phyloP scores from a whole-genome alignment of 1,140 invertebrate species.

The Chlorops oryzae region DNA sequence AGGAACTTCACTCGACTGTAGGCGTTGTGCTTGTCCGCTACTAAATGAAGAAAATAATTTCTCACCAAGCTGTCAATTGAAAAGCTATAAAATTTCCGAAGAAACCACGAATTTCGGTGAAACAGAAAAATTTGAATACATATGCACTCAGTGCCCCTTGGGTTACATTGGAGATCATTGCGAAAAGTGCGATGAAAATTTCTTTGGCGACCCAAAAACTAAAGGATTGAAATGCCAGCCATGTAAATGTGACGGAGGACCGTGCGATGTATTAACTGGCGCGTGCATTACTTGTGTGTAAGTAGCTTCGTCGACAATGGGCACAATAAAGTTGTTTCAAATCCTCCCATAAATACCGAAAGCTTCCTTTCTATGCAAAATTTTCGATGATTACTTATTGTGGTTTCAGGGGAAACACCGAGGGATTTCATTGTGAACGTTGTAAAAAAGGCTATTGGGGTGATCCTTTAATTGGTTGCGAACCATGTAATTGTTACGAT shows the following conservation, averaged over 20 bases:
- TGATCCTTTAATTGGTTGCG: slow-evolving; percentile 66
- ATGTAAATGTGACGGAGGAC: slow-evolving; percentile 78
- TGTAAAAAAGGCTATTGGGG: slow-evolving; percentile 77
- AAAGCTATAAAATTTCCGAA: slow-evolving; percentile 52
- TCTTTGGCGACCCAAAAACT: slow-evolving; percentile 74
- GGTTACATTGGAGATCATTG: slow-evolving; percentile 91
- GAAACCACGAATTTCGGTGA: slow-evolving; percentile 39
- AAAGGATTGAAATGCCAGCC: too few relatives aligned
- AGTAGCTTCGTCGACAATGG: slow-evolving; percentile 12
- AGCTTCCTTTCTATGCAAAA: not conserved
- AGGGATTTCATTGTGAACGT: slow-evolving; percentile 73
- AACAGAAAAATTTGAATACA: slow-evolving; percentile 59
- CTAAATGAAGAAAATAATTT: slow-evolving; percentile 72
- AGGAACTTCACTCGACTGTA: slow-evolving; percentile 71
- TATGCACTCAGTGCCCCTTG: slow-evolving; percentile 81
- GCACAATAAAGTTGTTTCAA: not conserved
- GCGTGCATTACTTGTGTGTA: slow-evolving; percentile 77
- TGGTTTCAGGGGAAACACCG: slow-evolving; percentile 60
- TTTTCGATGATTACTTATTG: not conserved
- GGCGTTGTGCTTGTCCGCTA: slow-evolving; percentile 82
- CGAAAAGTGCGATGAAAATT: slow-evolving; percentile 75
- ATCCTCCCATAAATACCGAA: not conserved
- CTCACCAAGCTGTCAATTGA: slow-evolving; percentile 75
- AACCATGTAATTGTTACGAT: slow-evolving; percentile 62
- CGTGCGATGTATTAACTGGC: slow-evolving; percentile 68